Evolutionary conservation across 2,113 vertebrate species (phyloP), one percentile per base, ranked within the genome.

Genomic region (Microtus oregoni): DNA sequence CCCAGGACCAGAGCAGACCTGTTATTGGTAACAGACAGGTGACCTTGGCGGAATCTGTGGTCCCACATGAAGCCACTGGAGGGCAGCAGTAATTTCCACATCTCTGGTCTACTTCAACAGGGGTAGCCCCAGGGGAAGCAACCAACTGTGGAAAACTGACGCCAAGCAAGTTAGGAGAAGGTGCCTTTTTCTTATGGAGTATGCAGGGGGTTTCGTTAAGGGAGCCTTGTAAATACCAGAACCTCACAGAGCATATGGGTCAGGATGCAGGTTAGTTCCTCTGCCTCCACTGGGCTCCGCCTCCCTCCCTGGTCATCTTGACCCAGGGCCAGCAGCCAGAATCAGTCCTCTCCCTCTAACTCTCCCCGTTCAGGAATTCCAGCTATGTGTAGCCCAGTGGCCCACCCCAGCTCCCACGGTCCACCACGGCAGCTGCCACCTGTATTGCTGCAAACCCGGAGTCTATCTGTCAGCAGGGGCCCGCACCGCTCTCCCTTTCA

Each of bases 41-140:
- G 32, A 38, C 13, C 30, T 6, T 1, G 14, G n/a, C 52, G 9
- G n/a, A 47, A 50, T 47, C 32, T 91, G 89, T 55, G 44, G 44
- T 83, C 12, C 88, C 93, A 15, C 0, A 0, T 44, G 77, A 4
- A 83, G 76, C 83, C 94, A 8, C 88, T n/a, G 30, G 68, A 78
- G 75, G 93, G 97, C 97, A 98, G 96, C 75, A 52, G 81, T 19
- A 88, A 44, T 35, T 68, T n/a, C 97, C 61, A 4, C 1, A 22
- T 88, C 88, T 68, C 14, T 26, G 28, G 75, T 5, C 61, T 35
- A 1, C 19, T 38, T 1, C 35, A 47, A 32, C 47, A 9, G 19
- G 35, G 30, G 58, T 44, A 41, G 50, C 14, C 67, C 24, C 22
- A 11, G 20, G 47, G 35, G 35, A 58, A 77, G 72, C 14, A n/a